Evolutionary conservation across 2,113 vertebrate genomes (phyloP).

Genomic region (Camelus bactrianus): DNA sequence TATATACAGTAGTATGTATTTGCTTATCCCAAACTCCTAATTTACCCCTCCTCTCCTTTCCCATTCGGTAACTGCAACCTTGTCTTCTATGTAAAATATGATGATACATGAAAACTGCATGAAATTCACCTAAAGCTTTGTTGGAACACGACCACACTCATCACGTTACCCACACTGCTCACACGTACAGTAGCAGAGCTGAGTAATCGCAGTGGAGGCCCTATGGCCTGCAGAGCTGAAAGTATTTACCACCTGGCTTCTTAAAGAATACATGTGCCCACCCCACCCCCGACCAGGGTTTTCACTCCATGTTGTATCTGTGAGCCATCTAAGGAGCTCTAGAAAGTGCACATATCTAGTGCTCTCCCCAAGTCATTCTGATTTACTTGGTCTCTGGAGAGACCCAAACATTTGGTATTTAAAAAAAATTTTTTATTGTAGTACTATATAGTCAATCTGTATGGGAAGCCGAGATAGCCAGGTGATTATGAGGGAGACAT

Average conservation of each 20-base stretch:
- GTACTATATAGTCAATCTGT: neutral
- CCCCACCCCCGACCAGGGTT: neutral
- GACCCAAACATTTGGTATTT: neutral
- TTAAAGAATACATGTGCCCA: slow-evolving; percentile 29
- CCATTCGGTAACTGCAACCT: too few species aligned
- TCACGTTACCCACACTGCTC: too few species aligned
- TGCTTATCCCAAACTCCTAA: too few species aligned
- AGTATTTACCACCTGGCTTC: neutral
- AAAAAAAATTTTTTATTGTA: neutral
- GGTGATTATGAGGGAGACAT: neutral
- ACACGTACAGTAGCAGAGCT: neutral
- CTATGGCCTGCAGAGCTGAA: neutral
- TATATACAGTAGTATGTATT: too few species aligned
- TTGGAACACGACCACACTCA: neutral
- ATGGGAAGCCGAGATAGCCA: neutral
- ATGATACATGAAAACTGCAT: neutral
- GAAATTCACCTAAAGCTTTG: slow-evolving; percentile 15
- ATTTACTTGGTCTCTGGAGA: neutral
- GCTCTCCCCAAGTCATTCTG: neutral
- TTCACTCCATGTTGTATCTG: neutral
- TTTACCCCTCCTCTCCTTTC: too few species aligned
- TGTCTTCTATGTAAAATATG: neutral
- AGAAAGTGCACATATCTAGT: neutral
- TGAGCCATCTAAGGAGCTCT: neutral
- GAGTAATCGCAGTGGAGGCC: neutral